These are phyloP conservation scores for Capitella teleta DNA, from an alignment of 1,140 invertebrate species.

Conservation along the genomic window DNA sequence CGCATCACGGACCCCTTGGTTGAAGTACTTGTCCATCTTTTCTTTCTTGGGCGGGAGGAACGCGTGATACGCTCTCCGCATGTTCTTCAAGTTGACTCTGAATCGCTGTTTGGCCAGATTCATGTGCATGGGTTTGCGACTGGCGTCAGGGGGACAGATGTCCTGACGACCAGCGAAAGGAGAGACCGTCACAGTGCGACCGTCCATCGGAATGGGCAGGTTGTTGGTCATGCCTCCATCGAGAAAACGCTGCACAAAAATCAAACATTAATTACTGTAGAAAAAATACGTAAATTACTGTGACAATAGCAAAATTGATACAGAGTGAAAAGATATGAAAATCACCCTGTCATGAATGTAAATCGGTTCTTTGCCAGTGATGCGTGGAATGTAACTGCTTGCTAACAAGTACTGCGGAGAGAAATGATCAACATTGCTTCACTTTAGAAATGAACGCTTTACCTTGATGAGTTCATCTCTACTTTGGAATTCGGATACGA, in stretches of 20 bases:
- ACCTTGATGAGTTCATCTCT: conserved; percentile 89
- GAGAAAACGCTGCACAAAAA: neutral
- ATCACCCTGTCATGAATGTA: neutral
- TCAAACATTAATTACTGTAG: neutral
- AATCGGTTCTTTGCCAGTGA: neutral
- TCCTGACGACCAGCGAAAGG: neutral
- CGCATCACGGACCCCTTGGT: neutral
- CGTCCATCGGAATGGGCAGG: neutral
- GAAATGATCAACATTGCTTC: conserved; percentile 70
- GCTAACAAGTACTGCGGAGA: conserved; percentile 49
- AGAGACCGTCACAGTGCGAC: neutral
- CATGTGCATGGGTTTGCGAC: neutral
- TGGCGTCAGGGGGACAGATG: neutral
- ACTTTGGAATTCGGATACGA: conserved; percentile 80
- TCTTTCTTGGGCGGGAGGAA: neutral
- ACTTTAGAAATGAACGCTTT: conserved; percentile 37
- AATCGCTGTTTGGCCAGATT: neutral
- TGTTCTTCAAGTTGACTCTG: neutral
- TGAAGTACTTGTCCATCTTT: neutral
- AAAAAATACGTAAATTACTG: neutral
- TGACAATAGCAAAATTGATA: neutral
- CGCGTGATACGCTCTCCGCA: neutral
- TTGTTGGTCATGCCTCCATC: neutral
- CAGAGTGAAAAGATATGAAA: neutral
- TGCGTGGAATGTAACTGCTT: neutral